Percentiles rank a stretch among this genome's conserved stretches.
Evolutionary conservation across 2,888 invertebrate species (phyloP).

Genomic region (Drosophila helvetica): DNA sequence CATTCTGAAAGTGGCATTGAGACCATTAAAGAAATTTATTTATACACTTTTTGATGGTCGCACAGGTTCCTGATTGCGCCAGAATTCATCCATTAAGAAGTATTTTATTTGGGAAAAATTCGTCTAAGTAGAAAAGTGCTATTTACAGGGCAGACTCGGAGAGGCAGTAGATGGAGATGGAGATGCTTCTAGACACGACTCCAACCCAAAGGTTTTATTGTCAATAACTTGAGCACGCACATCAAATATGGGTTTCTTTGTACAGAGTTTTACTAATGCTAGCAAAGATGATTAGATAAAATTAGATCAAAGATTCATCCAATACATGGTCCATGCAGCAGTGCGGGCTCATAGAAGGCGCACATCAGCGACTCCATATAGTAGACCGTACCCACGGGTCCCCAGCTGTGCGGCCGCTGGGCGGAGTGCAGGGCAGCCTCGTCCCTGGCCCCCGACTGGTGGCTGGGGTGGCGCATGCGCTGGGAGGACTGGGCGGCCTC

Average conservation of each 20-base stretch:
- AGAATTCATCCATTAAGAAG: slow-evolving; percentile 30
- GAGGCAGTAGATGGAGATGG: slow-evolving; percentile 48
- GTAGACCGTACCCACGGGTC: slow-evolving; percentile 82
- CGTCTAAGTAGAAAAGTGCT: slow-evolving; percentile 51
- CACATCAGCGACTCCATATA: slow-evolving; percentile 90
- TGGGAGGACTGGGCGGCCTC: slow-evolving; percentile 49
- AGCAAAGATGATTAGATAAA: slow-evolving; percentile 10
- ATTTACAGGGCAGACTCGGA: slow-evolving; percentile 66
- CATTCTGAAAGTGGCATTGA: slow-evolving; percentile 34
- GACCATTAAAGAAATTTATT: slow-evolving; percentile 45
- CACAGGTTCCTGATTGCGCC: slow-evolving; percentile 55
- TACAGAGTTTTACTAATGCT: slow-evolving; percentile 55
- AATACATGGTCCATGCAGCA: slow-evolving; percentile 96
- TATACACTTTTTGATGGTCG: slow-evolving; percentile 72
- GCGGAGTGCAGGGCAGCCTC: slow-evolving; percentile 62
- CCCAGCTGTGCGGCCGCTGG: slow-evolving; percentile 83
- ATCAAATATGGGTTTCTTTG: slow-evolving; percentile 55
- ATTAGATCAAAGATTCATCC: slow-evolving; percentile 66
- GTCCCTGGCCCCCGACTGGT: slow-evolving; percentile 77
- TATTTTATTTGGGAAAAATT: slow-evolving; percentile 26
- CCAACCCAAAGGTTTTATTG: slow-evolving; percentile 59
- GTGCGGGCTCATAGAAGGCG: slow-evolving; percentile 88
- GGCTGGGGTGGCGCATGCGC: slow-evolving; percentile 75
- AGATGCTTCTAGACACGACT: slow-evolving; percentile 59
- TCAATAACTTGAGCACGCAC: slow-evolving; percentile 50